These are phyloP conservation scores for Tigriopus japonicus DNA, from an alignment of 1,140 invertebrate species.

Conservation along the genomic window DNA sequence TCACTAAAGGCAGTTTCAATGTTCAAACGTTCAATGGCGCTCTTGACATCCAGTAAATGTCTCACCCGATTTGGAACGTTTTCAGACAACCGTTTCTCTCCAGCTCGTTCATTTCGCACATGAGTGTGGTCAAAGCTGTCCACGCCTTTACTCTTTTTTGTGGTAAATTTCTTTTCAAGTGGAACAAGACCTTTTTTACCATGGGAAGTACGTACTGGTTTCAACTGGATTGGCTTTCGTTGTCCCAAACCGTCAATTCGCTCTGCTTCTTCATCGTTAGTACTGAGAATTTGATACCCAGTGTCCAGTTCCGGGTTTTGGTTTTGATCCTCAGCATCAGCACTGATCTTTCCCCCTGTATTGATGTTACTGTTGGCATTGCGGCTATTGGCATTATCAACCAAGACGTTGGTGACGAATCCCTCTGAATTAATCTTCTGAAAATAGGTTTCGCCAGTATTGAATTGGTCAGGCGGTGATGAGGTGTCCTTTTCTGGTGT, in stretches of 20 bases:
- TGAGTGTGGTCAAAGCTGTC: background rate
- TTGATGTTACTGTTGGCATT: no score
- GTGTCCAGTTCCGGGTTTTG: background rate
- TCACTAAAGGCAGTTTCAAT: conserved; percentile 25
- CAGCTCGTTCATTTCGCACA: background rate
- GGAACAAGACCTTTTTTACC: background rate
- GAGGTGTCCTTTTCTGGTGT: background rate
- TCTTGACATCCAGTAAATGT: conserved; percentile 65
- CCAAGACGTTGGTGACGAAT: background rate
- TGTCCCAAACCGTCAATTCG: background rate
- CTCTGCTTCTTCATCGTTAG: background rate
- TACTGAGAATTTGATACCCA: conserved; percentile 6
- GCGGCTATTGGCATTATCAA: background rate
- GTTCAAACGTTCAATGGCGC: conserved; percentile 68
- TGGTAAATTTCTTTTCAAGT: background rate
- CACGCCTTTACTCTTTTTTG: background rate
- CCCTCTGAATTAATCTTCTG: background rate
- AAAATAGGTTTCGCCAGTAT: no score
- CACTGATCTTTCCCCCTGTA: no score
- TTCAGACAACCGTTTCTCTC: background rate
- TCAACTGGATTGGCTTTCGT: background rate
- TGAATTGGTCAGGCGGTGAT: background rate
- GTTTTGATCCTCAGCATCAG: no score
- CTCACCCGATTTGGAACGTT: conserved; percentile 33
- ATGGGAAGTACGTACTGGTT: background rate